Conservation (phyloP, 2,888 invertebrate genomes). For the Ochlodes sylvanus region DNA sequence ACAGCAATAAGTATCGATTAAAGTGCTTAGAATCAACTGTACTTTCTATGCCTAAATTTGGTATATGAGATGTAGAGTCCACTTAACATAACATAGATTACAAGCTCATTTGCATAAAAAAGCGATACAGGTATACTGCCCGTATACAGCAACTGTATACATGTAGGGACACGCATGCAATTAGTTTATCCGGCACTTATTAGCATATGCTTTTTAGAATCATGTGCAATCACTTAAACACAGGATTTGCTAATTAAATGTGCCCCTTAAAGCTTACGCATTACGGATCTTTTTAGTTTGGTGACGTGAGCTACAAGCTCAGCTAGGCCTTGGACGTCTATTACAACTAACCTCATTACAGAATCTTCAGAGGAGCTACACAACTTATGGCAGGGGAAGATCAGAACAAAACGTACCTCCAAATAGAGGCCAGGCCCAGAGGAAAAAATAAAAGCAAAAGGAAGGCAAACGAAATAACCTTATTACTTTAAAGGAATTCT, state of each 20-base stretch:
- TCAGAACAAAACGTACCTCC: too few relatives aligned
- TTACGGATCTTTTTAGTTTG: background rate
- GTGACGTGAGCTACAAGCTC: background rate
- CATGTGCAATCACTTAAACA: background rate
- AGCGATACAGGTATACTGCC: slow-evolving; percentile 15
- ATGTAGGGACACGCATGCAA: slow-evolving; percentile 20
- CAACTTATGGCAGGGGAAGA: background rate
- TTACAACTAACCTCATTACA: background rate
- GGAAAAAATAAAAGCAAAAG: too few relatives aligned
- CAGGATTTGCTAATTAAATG: background rate
- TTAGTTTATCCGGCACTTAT: slow-evolving; percentile 29
- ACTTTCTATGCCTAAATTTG: slow-evolving; percentile 30
- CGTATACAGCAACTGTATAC: slow-evolving; percentile 11
- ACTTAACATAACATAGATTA: slow-evolving; percentile 30
- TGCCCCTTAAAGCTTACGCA: background rate
- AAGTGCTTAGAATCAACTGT: slow-evolving; percentile 14
- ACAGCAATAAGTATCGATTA: slow-evolving; percentile 7
- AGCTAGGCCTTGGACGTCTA: background rate
- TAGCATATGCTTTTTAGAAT: slow-evolving; percentile 28
- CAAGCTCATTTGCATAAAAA: slow-evolving; percentile 33
- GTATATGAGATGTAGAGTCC: slow-evolving; percentile 9
- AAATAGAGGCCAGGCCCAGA: too few relatives aligned
- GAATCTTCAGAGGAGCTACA: background rate
- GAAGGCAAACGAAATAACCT: too few relatives aligned
- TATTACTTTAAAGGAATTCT: too few relatives aligned